These are phyloP conservation scores for Ophioderma brevispina DNA, from an alignment of 35 echinoderm and acorn worm species.

Conservation along the genomic window DNA sequence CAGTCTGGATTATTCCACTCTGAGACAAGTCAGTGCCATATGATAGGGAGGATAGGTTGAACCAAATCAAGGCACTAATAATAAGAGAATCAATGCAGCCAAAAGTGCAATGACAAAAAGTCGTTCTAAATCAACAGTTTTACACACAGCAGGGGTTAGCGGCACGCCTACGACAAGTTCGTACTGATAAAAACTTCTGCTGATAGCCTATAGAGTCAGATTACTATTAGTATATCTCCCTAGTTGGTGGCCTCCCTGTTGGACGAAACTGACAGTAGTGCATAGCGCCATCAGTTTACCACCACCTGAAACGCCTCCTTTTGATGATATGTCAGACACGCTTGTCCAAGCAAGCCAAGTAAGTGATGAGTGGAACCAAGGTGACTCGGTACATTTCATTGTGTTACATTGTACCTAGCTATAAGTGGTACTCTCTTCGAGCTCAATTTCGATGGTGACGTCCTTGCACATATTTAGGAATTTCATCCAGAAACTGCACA, in stretches of 20 bases:
- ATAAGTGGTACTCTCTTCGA: too few species aligned
- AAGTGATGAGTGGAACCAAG: too few species aligned
- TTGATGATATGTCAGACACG: slow-evolving; percentile 68
- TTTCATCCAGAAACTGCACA: too few species aligned
- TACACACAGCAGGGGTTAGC: background rate
- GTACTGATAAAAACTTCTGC: background rate
- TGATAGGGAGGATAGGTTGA: slow-evolving; percentile 61
- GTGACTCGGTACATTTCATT: too few species aligned
- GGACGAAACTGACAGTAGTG: slow-evolving; percentile 22
- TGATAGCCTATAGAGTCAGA: slow-evolving; percentile 55
- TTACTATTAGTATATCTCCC: slow-evolving; percentile 74
- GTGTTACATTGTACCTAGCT: too few species aligned
- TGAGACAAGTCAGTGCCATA: slow-evolving; percentile 45
- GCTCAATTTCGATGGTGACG: too few species aligned
- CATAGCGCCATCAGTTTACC: background rate
- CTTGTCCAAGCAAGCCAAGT: slow-evolving; percentile 50
- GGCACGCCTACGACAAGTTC: background rate
- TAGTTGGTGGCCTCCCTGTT: slow-evolving; percentile 53
- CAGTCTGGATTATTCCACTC: slow-evolving; percentile 69
- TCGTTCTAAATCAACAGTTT: background rate
- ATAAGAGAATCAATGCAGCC: slow-evolving; percentile 75
- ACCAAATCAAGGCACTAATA: slow-evolving; percentile 60
- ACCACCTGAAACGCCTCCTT: slow-evolving; percentile 14
- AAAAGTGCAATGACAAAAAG: slow-evolving; percentile 22
- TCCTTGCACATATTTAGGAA: too few species aligned